Evolutionary conservation across 2,888 invertebrate species (phyloP).

Genomic region (Thyatira batis): DNA sequence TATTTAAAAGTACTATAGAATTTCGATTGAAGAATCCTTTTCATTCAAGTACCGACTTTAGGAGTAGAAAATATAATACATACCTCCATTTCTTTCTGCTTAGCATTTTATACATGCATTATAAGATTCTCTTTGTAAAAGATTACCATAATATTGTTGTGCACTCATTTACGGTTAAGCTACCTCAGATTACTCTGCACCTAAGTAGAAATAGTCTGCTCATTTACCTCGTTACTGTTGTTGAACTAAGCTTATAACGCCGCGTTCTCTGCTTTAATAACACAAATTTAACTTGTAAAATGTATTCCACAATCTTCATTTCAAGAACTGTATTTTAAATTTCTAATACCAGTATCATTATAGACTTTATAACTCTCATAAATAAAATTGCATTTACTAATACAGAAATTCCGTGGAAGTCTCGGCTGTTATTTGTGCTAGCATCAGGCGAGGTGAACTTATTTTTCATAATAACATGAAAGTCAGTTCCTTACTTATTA

Average conservation of each 20-base stretch:
- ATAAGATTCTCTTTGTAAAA: not conserved
- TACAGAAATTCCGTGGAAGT: conserved; percentile 2
- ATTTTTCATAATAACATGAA: conserved; percentile 24
- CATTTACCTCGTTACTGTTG: not conserved
- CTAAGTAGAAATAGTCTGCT: not conserved
- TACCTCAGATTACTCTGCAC: not conserved
- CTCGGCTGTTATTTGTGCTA: not conserved
- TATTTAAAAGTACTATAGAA: too few species aligned
- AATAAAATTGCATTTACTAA: conserved; percentile 6
- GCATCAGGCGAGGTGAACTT: conserved; percentile 7
- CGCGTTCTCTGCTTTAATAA: not conserved
- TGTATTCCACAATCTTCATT: not conserved
- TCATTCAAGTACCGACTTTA: too few species aligned
- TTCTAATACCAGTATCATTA: not conserved
- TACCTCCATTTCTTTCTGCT: not conserved
- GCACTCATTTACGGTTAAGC: conserved; percentile 2
- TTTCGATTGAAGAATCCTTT: too few species aligned
- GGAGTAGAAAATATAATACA: too few species aligned
- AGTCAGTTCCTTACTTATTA: conserved; percentile 20
- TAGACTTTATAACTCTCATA: not conserved
- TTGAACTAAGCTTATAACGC: not conserved
- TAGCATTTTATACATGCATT: not conserved
- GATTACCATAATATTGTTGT: not conserved
- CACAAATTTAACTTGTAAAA: not conserved
- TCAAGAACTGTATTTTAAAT: not conserved